These are phyloP conservation scores for Pogonus chalceus DNA, from an alignment of 1,140 invertebrate species.

Conservation along the genomic window DNA sequence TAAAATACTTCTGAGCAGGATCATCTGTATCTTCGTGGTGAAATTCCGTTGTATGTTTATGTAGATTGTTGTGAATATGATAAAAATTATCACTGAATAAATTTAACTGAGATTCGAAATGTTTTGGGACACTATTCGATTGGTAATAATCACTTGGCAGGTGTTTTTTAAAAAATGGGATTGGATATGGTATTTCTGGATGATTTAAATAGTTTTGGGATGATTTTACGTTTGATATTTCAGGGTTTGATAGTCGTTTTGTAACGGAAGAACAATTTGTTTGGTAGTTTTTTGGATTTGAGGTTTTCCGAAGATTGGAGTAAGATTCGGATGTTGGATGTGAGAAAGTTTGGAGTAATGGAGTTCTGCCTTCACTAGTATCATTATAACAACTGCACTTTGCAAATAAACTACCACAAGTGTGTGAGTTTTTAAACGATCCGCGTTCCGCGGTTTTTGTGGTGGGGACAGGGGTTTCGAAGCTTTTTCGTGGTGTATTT, in stretches of 20 bases:
- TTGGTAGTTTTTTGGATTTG: neutral
- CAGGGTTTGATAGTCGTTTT: neutral
- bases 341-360: slow-evolving; percentile 11
- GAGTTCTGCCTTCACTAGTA: neutral
- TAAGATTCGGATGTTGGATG: slow-evolving; percentile 15
- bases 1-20: slow-evolving; percentile 26
- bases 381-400: slow-evolving; percentile 29
- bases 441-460: too few species aligned
- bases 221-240: neutral
- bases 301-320: too few species aligned
- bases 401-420: slow-evolving; percentile 33
- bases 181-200: slow-evolving; percentile 11
- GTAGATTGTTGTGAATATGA: neutral
- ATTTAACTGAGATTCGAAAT: neutral
- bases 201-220: neutral
- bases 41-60: slow-evolving; percentile 23
- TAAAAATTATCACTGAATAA: neutral
- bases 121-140: neutral
- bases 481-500: too few species aligned
- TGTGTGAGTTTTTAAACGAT: slow-evolving; percentile 31
- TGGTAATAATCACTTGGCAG: neutral
- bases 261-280: too few species aligned
- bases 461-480: too few species aligned
- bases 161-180: neutral
- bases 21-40: slow-evolving; percentile 21